Conservation (phyloP, 2,797 vertebrate genomes). For the Tachyglossus aculeatus region DNA sequence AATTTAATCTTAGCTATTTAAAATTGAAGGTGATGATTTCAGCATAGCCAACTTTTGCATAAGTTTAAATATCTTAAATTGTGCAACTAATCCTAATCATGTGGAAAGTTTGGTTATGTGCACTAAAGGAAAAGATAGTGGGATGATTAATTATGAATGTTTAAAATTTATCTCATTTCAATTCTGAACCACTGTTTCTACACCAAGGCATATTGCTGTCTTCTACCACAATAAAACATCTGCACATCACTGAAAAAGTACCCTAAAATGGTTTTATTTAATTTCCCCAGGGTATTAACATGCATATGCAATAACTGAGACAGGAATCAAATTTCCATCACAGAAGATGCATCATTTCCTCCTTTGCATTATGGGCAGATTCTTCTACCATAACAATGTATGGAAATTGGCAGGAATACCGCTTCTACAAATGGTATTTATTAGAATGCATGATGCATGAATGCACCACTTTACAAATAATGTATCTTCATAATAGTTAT, state of each 20-base stretch:
- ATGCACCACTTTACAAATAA: background rate
- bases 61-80: background rate
- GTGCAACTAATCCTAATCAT: background rate
- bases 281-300: slow-evolving; percentile 4
- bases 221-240: background rate
- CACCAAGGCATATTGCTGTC: slow-evolving; percentile 7
- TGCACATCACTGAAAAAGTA: slow-evolving; percentile 17
- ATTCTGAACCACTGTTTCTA: background rate
- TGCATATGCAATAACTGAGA: slow-evolving; percentile 16
- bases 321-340: slow-evolving; percentile 26
- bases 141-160: background rate
- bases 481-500: no score
- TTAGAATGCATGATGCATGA: background rate
- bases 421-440: background rate
- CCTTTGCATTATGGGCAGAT: background rate
- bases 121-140: slow-evolving; percentile 2
- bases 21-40: slow-evolving; percentile 1
- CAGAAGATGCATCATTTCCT: slow-evolving; percentile 7
- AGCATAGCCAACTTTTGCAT: background rate
- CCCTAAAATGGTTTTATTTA: slow-evolving; percentile 25
- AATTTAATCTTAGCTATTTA: no score
- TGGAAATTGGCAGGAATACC: background rate
- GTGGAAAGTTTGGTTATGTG: background rate
- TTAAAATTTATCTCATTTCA: slow-evolving; percentile 8
- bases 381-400: background rate